Evolutionary conservation across 2,113 vertebrate species (phyloP), one percentile per base, ranked within the genome.

Genomic region (Pholis gunnellus): DNA sequence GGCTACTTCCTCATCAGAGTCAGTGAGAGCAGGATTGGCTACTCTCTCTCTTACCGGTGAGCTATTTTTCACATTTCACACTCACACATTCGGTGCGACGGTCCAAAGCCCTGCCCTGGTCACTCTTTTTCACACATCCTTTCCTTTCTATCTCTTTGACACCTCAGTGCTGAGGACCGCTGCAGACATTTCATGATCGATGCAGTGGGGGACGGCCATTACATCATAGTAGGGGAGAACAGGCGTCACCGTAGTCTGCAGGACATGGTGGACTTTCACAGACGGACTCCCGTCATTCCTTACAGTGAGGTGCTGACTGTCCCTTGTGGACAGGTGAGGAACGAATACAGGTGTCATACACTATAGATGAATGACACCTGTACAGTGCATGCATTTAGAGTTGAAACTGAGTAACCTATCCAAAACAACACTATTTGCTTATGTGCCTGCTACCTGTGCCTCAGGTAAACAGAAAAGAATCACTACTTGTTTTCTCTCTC

Each of bases 131-230:
- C 3, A 34, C 44, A 6, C 6, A 2, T n/a, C 1, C 9, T 72
- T 3, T 38, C 27, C 42, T 72, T 3, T 38, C 27, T 31, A 3
- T 78, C 42, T 63, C 36, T 27, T 15, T 68, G 6, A 8, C 17
- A n/a, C 25, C 65, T 59, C 76, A 96, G 96, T 64, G 89, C 79
- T 6, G 56, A 46, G 0, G 92, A 91, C 57, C 81, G 92, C 85
- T 97, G 93, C 93, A 93, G 93, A 59, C 96, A 97, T 90, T 96
- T 96, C 78, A 97, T 97, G 95, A 95, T 97, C 6, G 94, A 96
- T 29, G 82, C 90, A 0, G 22, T 91, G 54, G 83, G 92, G 7
- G 91, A 92, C 0, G 95, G 96, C 9, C 81, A 87, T 3, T 94
- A 94, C 31, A 3, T 52, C 34, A 92, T 97, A 60, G 72, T 94